phyloP scores from a whole-genome alignment of 2,888 invertebrate genomes.

The Acronicta alni region DNA sequence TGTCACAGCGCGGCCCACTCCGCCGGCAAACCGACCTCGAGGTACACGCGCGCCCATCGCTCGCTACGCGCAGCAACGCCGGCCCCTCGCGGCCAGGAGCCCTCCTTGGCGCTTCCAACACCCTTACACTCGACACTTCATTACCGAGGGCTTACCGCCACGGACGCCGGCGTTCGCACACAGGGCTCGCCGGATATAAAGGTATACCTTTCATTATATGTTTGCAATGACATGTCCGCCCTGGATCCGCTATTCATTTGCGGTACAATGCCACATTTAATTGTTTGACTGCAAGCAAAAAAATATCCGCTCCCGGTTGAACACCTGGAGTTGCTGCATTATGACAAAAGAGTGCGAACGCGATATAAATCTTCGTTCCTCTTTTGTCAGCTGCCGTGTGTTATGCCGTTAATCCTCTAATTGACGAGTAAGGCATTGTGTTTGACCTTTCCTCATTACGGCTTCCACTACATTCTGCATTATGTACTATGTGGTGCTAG shows the following conservation, averaged over 20 bases:
- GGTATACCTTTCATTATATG: conserved; percentile 72
- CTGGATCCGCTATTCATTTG: conserved; percentile 68
- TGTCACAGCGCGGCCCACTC: conserved; percentile 77
- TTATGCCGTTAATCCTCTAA: conserved; percentile 70
- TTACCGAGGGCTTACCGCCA: conserved; percentile 73
- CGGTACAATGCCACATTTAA: conserved; percentile 69
- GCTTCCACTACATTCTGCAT: conserved; percentile 67
- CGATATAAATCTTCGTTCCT: conserved; percentile 49
- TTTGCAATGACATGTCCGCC: conserved; percentile 71
- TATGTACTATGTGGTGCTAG: conserved; percentile 27
- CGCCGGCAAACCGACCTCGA: conserved; percentile 84
- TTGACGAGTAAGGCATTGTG: conserved; percentile 67
- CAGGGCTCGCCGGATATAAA: conserved; percentile 81
- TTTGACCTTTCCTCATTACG: conserved; percentile 78
- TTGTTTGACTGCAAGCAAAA: conserved; percentile 57
- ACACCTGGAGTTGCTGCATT: conserved; percentile 69
- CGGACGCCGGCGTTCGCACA: conserved; percentile 84
- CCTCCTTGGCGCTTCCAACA: conserved; percentile 82
- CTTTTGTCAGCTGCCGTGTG: conserved; percentile 62
- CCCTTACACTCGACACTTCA: conserved; percentile 68
- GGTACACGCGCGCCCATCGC: conserved; percentile 82
- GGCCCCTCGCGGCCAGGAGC: conserved; percentile 87
- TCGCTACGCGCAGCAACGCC: conserved; percentile 85
- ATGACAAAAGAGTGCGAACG: conserved; percentile 63
- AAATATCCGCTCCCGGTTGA: conserved; percentile 51